Conservation (phyloP, 1,140 invertebrate genomes). For the Drosophila nigrodunni region DNA sequence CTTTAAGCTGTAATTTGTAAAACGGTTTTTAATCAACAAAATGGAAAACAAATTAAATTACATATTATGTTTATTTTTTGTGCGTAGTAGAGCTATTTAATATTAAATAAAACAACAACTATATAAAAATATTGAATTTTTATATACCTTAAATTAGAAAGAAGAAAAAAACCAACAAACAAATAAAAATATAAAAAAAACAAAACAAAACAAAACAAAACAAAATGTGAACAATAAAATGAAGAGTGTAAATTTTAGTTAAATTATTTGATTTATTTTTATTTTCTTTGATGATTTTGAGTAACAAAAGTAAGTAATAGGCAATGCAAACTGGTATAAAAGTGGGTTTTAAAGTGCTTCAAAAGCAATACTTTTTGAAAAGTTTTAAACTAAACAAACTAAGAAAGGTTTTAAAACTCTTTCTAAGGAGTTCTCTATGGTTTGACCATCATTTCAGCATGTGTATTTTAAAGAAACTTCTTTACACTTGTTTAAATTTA, state of each 20-base stretch:
- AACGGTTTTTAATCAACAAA: slow-evolving; percentile 50
- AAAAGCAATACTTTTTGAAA: too few relatives aligned
- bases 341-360: too few relatives aligned
- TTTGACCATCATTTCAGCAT: too few relatives aligned
- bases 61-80: slow-evolving; percentile 48
- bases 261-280: neutral
- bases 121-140: slow-evolving; percentile 65
- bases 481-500: too few relatives aligned
- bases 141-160: slow-evolving; percentile 42
- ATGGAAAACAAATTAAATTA: slow-evolving; percentile 31
- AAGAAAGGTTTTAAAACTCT: too few relatives aligned
- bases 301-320: too few relatives aligned
- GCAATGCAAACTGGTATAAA: too few relatives aligned
- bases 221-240: slow-evolving; percentile 61
- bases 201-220: slow-evolving; percentile 64
- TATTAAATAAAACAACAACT: slow-evolving; percentile 54
- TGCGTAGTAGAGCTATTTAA: slow-evolving; percentile 70
- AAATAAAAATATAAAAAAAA: slow-evolving; percentile 58
- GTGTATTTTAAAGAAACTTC: too few relatives aligned
- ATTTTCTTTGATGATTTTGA: too few relatives aligned
- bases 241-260: slow-evolving; percentile 30
- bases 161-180: slow-evolving; percentile 40
- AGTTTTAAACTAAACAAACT: too few relatives aligned
- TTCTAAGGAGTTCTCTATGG: too few relatives aligned
- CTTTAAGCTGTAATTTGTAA: slow-evolving; percentile 54